Evolutionary conservation across 2,888 invertebrate genomes (phyloP), one percentile per base, ranked within the genome.

Genomic region (Caenorhabditis imperialis): DNA sequence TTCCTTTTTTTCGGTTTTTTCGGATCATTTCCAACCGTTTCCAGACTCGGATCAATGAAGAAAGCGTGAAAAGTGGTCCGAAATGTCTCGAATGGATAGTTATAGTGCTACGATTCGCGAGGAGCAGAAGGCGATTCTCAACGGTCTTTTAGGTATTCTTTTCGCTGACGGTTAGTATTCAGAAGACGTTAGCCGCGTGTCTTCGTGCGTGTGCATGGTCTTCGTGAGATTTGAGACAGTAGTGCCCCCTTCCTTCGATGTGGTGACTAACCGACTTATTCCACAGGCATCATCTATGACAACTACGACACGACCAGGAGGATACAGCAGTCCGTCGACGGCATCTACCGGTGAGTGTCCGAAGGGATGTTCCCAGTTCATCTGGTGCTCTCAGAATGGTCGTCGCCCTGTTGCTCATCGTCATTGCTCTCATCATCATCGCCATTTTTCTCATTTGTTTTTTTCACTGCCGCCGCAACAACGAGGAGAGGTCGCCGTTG

Each of bases 231-330:
- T 42, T 50, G 35, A 53, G 38, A 37, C 10, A 10, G n/a, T 25
- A 45, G 18, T 12, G n/a, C n/a, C n/a, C n/a, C n/a, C n/a, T n/a
- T n/a, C n/a, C n/a, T n/a, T n/a, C n/a, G n/a, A n/a, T n/a, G n/a
- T n/a, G n/a, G n/a, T n/a, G n/a, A n/a, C n/a, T n/a, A 16, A 33
- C 7, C 51, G 6, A 5, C 16, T 6, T 58, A 3, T 35, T 40
- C 42, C 62, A 23, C 67, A 81, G 81, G 79, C n/a, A 78, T 78
- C 14, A 81, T 81, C 53, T 81, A 79, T 38, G 77, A 77, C 70
- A 79, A 77, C 51, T 79, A 77, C 47, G 81, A 81, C 51, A 73
- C 77, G 3, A 79, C 79, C 16, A 53, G 77, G 12, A 72, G 58
- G 40, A 77, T 81, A 51, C 81, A 81, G 22, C 61, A 62, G 12